These are phyloP conservation scores for Tonatia bakeri DNA, from an alignment of 2,113 vertebrate genomes.

Conservation along the genomic window DNA sequence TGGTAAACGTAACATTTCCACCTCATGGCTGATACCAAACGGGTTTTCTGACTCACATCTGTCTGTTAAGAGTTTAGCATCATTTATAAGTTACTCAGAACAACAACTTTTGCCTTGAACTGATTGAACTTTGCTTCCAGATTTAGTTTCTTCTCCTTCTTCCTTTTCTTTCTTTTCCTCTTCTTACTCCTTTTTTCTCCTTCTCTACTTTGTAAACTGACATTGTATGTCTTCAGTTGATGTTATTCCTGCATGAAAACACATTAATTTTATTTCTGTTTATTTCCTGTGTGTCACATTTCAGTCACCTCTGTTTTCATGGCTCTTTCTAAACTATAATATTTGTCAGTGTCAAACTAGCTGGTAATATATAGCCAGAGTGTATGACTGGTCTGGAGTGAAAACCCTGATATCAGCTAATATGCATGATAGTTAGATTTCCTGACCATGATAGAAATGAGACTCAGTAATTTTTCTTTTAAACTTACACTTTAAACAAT, in stretches of 20 bases:
- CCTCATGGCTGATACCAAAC: accelerated
- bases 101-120: neutral
- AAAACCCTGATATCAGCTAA: neutral
- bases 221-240: neutral
- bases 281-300: neutral
- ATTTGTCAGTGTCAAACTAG: neutral
- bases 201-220: neutral
- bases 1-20: neutral
- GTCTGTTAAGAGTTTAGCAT: neutral
- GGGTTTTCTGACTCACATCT: neutral
- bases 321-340: neutral
- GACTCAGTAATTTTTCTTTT: neutral
- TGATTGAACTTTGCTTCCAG: neutral
- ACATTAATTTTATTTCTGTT: neutral
- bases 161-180: neutral
- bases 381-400: neutral
- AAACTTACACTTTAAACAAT: neutral
- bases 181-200: neutral
- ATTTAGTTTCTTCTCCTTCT: neutral
- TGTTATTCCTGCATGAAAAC: neutral
- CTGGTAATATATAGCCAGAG: neutral
- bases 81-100: neutral
- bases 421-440: neutral
- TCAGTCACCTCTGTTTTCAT: neutral
- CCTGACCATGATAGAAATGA: neutral